Evolutionary conservation across 2,888 invertebrate species (phyloP).

Genomic region (Ephialtes manifestator): DNA sequence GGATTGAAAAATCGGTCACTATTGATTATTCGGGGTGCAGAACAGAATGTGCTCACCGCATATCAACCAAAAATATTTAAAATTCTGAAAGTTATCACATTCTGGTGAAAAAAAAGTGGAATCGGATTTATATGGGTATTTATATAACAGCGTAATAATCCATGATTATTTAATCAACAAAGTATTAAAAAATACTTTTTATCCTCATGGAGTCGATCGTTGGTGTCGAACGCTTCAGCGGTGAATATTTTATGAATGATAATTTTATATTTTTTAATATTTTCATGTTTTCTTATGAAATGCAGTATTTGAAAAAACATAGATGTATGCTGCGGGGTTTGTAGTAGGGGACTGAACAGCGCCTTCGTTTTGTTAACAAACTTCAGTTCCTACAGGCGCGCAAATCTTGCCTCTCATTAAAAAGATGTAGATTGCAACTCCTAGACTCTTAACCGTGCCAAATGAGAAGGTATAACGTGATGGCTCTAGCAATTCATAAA

Average conservation of each 20-base stretch:
- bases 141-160: too few species aligned
- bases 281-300: not conserved
- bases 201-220: too few species aligned
- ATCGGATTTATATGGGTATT: too few species aligned
- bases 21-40: too few species aligned
- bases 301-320: not conserved
- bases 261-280: too few species aligned
- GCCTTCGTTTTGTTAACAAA: not conserved
- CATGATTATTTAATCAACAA: too few species aligned
- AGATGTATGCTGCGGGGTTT: not conserved
- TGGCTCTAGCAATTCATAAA: not conserved
- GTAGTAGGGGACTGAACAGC: not conserved
- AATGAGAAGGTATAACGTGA: constrained; percentile 9
- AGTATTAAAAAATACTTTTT: too few species aligned
- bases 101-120: too few species aligned
- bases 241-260: not conserved
- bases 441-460: constrained; percentile 11
- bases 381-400: not conserved
- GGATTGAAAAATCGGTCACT: too few species aligned
- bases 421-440: constrained; percentile 19
- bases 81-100: too few species aligned
- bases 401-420: constrained; percentile 16
- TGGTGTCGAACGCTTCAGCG: not conserved
- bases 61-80: too few species aligned
- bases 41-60: too few species aligned